Percentiles rank a stretch among this genome's conserved stretches.
These are phyloP conservation scores for Microctonus aethiopoides DNA, from an alignment of 2,888 invertebrate genomes.

Conservation along the genomic window DNA sequence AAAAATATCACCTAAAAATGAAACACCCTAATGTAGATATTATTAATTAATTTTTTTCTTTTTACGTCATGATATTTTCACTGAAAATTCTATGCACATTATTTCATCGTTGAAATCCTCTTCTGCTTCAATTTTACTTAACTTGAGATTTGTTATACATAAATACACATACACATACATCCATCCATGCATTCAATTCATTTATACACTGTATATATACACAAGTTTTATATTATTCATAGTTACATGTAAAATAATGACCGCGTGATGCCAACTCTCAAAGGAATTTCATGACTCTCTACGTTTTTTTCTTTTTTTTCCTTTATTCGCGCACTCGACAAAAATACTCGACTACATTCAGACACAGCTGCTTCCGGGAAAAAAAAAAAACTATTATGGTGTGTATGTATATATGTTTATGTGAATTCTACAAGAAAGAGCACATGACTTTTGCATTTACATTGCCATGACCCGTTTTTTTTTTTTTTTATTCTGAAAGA, in stretches of 20 bases:
- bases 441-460: conserved; percentile 19
- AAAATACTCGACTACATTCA: conserved; percentile 10
- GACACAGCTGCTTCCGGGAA: conserved; percentile 11
- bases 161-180: neutral
- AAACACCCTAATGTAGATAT: too few relatives aligned
- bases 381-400: conserved; percentile 9
- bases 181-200: neutral
- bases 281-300: conserved; percentile 2
- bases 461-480: conserved; percentile 1
- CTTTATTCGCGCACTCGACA: conserved; percentile 9
- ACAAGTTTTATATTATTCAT: neutral
- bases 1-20: too few relatives aligned
- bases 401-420: neutral
- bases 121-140: neutral
- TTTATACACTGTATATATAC: too few relatives aligned
- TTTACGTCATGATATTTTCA: neutral
- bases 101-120: neutral
- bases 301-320: too few relatives aligned
- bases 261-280: neutral
- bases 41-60: too few relatives aligned
- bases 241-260: conserved; percentile 1
- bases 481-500: too few relatives aligned
- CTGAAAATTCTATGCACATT: neutral
- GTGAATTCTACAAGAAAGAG: conserved; percentile 18
- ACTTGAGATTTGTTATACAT: neutral